Base-by-base conservation (phyloP, 2,113 vertebrate species). In the Nothocercus julius region DNA sequence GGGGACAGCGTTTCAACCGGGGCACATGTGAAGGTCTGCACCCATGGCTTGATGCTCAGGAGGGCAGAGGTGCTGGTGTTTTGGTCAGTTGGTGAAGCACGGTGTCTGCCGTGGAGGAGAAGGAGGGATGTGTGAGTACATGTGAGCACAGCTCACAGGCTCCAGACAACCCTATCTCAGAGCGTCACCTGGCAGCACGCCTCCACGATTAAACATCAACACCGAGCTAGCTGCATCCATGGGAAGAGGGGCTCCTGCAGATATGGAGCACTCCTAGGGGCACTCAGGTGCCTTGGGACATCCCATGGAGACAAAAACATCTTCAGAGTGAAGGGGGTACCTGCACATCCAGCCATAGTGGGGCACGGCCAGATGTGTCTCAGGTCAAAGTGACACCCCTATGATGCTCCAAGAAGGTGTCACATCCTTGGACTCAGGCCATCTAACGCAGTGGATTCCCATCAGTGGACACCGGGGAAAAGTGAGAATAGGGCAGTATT, bases 161-260 rank as follows among this genome's bases (percentile, higher is more conserved):
- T 77, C 53, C 53, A 8, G 9, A 5, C 28, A 61, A 61, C 16
- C 53, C 7, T 17, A 4, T 36, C 34, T 24, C 3, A 0, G 3
- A 34, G 21, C 0, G 0, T 67, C 59, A 78, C 24, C 42, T 2
- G 7, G 53, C 47, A 42, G 7, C 44, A 56, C 1, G 2, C 3
- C 20, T 75, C n/a, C 79, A 47, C 70, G 51, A 7, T 0, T 20
- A 67, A 85, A 44, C 89, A 63, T 3, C 66, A 61, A 2, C 0
- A 1, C 27, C 27, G n/a, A 51, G 40, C 24, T 38, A 38, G 42
- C 5, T 12, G 47, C 47, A 20, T 3, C 30, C 4, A 8, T 3
- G 30, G 45, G 30, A 42, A 67, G 54, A 11, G 18, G 61, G 45
- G 24, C 18, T 49, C 49, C 64, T 88, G 32, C 13, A 86, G 40